Conservation (phyloP, 2,113 vertebrate genomes). For the Terrapene triunguis region DNA sequence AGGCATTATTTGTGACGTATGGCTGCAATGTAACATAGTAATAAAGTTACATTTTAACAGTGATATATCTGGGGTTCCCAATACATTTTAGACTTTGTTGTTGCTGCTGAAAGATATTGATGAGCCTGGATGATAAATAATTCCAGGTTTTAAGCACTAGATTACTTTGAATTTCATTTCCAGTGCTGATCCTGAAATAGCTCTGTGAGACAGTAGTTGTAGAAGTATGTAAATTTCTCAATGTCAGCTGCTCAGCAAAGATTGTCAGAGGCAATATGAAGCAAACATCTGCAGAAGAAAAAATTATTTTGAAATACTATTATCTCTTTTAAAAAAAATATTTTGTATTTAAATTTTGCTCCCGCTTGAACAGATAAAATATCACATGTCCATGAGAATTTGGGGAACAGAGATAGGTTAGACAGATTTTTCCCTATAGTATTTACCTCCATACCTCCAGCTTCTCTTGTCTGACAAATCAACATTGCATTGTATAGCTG, state of each 20-base stretch:
- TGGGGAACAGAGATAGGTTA: neutral
- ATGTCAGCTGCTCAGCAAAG: neutral
- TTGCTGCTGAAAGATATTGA: neutral
- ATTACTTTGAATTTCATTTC: neutral
- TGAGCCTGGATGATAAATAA: neutral
- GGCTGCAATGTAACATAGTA: neutral
- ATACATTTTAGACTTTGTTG: neutral
- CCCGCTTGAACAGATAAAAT: neutral
- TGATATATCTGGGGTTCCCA: neutral
- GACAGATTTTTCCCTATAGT: neutral
- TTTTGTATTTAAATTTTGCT: neutral
- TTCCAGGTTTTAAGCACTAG: fast-evolving
- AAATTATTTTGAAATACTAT: neutral
- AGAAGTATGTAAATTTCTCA: neutral
- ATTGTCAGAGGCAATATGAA: neutral
- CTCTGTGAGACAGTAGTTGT: neutral
- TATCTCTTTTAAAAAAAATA: neutral
- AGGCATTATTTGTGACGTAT: neutral
- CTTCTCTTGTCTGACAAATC: neutral
- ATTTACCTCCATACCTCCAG: neutral
- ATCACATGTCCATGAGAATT: neutral
- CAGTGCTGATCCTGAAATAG: neutral
- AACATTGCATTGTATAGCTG: neutral
- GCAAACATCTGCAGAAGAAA: neutral
- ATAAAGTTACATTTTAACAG: neutral